Percentiles rank a stretch among this genome's conserved stretches.
phyloP scores from a whole-genome alignment of 2,113 vertebrate genomes.

The Spheniscus mendiculus region DNA sequence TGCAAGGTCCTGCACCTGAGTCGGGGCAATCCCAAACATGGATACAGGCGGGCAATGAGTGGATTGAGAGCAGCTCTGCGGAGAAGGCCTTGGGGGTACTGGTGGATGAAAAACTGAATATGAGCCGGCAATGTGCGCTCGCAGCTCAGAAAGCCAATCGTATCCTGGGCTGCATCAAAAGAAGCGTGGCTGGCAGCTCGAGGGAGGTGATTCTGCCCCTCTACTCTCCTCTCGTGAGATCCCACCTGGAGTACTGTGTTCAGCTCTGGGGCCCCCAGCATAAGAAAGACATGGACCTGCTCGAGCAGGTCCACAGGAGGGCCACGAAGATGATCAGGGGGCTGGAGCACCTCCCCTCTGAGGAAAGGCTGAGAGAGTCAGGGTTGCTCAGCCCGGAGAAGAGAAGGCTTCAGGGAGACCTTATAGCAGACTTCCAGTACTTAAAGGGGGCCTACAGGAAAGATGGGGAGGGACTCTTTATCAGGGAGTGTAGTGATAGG shows the following conservation, averaged over 20 bases:
- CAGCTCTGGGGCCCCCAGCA: neutral
- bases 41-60: neutral
- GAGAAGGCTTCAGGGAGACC: neutral
- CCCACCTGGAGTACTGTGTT: accelerated
- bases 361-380: neutral
- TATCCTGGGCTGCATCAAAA: neutral
- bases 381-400: neutral
- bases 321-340: neutral
- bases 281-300: neutral
- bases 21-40: neutral
- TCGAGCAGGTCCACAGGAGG: neutral
- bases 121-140: accelerated
- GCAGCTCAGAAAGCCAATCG: neutral
- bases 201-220: neutral
- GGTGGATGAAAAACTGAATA: neutral
- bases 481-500: neutral
- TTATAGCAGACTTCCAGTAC: neutral
- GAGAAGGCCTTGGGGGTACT: neutral
- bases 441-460: neutral
- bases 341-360: neutral
- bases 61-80: neutral
- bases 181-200: accelerated
- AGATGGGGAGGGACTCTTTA: neutral
- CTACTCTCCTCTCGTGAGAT: accelerated
- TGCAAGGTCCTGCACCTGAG: neutral